These are phyloP conservation scores for Patagioenas fasciata DNA, from an alignment of 2,113 vertebrate species.

Conservation along the genomic window DNA sequence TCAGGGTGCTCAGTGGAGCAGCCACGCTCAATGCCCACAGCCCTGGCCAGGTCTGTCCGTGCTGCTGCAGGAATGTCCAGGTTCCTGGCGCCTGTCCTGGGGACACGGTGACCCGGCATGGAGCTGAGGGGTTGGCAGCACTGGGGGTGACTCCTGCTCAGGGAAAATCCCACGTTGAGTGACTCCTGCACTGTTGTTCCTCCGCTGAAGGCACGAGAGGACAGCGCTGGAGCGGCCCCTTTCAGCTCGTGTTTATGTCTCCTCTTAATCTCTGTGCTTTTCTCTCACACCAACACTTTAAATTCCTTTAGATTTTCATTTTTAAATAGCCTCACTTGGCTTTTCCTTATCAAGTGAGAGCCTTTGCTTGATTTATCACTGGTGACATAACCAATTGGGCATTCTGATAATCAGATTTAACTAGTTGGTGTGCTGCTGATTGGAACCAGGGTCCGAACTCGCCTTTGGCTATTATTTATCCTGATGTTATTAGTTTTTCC, in stretches of 20 bases:
- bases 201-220: neutral
- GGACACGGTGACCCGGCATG: too few relatives aligned
- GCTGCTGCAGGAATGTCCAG: neutral
- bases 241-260: neutral
- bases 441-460: fast-evolving
- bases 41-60: fast-evolving
- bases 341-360: slow-evolving; percentile 22
- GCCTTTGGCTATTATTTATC: neutral
- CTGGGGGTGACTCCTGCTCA: too few relatives aligned
- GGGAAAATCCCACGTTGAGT: too few relatives aligned
- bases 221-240: neutral
- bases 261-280: neutral
- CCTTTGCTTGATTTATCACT: neutral
- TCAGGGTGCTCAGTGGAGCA: neutral
- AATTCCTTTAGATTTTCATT: slow-evolving; percentile 30
- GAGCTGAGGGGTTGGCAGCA: too few relatives aligned
- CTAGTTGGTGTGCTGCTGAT: neutral
- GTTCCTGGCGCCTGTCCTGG: too few relatives aligned
- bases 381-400: neutral
- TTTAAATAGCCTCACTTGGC: slow-evolving; percentile 4
- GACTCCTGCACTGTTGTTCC: neutral
- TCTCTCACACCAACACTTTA: neutral
- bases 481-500: neutral
- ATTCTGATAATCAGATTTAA: neutral
- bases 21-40: neutral